These are phyloP conservation scores for Dynastes grantii DNA, from an alignment of 2,888 invertebrate species.

Conservation along the genomic window DNA sequence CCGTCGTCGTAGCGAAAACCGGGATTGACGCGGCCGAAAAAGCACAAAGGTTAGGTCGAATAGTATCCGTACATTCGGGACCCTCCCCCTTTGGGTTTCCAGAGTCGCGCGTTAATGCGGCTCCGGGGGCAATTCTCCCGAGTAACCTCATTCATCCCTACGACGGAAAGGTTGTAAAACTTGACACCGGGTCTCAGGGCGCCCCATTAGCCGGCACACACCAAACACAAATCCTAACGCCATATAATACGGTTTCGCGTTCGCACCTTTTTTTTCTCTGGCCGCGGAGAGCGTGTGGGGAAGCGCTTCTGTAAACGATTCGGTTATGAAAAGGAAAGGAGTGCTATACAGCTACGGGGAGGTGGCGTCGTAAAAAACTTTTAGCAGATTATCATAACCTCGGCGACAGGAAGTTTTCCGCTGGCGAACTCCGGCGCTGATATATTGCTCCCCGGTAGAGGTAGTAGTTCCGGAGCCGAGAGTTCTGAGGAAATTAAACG, in stretches of 20 bases:
- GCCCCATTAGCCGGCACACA: conserved; percentile 39
- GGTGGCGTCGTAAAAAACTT: conserved; percentile 34
- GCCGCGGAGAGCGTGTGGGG: not conserved
- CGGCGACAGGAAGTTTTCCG: conserved; percentile 47
- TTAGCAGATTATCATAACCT: conserved; percentile 44
- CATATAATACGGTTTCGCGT: conserved; percentile 19
- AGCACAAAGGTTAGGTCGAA: conserved; percentile 38
- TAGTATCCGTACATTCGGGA: not conserved
- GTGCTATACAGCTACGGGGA: conserved; percentile 13
- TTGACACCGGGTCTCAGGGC: conserved; percentile 42
- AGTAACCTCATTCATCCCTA: conserved; percentile 43
- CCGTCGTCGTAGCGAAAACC: not conserved
- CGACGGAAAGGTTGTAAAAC: conserved; percentile 39
- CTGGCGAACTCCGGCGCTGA: conserved; percentile 38
- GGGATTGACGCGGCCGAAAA: conserved; percentile 30
- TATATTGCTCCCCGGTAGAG: conserved; percentile 42
- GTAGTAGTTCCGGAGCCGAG: conserved; percentile 38
- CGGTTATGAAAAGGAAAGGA: conserved; percentile 34
- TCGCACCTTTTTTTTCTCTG: conserved; percentile 26
- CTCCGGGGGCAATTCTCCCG: conserved; percentile 35
- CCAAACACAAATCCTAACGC: conserved; percentile 41
- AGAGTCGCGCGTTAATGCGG: conserved; percentile 30
- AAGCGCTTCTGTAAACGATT: conserved; percentile 17
- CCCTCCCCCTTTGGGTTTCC: conserved; percentile 7
- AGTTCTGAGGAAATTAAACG: conserved; percentile 46